phyloP scores from a whole-genome alignment of 2,113 vertebrate species.

The Microcebus lehilahytsara region DNA sequence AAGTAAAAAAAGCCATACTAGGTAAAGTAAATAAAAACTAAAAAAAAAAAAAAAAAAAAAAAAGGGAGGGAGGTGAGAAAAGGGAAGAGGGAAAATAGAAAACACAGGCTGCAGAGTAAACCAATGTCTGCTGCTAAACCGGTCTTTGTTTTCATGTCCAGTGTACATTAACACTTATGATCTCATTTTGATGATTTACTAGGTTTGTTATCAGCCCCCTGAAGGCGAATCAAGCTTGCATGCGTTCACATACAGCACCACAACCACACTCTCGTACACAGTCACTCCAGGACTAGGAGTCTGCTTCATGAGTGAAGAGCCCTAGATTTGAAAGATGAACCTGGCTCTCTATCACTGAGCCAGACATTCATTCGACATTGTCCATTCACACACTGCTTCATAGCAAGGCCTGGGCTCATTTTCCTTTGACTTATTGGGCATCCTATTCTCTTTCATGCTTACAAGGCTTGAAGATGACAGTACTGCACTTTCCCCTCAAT shows the following conservation, averaged over 20 bases:
- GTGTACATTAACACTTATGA: slow-evolving; percentile 94
- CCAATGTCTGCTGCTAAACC: slow-evolving; percentile 93
- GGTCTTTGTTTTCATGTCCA: slow-evolving; percentile 92
- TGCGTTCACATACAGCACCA: slow-evolving; percentile 94
- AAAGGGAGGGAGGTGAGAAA: not conserved
- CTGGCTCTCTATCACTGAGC: slow-evolving; percentile 91
- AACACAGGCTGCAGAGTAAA: slow-evolving; percentile 94
- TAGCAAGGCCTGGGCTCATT: slow-evolving; percentile 92
- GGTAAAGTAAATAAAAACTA: slow-evolving; percentile 85
- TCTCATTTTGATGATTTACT: slow-evolving; percentile 90
- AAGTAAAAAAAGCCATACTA: slow-evolving; percentile 89
- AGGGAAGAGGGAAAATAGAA: slow-evolving; percentile 72
- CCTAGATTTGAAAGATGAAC: slow-evolving; percentile 89
- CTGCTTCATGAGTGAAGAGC: slow-evolving; percentile 87
- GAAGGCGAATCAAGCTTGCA: slow-evolving; percentile 93
- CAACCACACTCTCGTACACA: slow-evolving; percentile 94
- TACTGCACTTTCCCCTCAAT: slow-evolving; percentile 85
- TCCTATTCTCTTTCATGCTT: slow-evolving; percentile 85
- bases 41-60: not conserved
- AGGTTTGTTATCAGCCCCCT: slow-evolving; percentile 90
- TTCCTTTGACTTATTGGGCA: slow-evolving; percentile 86
- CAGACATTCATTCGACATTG: slow-evolving; percentile 93
- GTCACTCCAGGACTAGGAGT: slow-evolving; percentile 90
- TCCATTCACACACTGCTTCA: slow-evolving; percentile 95
- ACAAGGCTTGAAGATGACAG: slow-evolving; percentile 93